Percentiles rank a stretch among this genome's conserved stretches.
These are phyloP conservation scores for Noctilio leporinus DNA, from an alignment of 2,113 vertebrate genomes.

Conservation along the genomic window DNA sequence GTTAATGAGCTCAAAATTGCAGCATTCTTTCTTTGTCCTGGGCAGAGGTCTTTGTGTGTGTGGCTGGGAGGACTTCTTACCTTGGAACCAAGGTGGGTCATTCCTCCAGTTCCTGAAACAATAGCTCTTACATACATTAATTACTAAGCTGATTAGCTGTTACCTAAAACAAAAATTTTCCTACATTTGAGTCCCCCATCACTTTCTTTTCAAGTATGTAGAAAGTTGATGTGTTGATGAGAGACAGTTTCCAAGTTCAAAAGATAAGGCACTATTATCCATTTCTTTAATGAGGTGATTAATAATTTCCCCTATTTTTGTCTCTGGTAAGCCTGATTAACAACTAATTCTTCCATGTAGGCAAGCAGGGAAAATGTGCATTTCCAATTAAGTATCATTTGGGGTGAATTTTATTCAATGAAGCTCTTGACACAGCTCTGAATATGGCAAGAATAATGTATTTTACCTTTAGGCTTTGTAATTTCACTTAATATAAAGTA, in stretches of 20 bases:
- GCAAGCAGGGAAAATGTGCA: neutral
- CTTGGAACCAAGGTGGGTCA: too few relatives aligned
- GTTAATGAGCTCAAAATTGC: too few relatives aligned
- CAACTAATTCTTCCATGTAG: neutral
- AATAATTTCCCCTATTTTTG: neutral
- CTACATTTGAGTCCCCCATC: too few relatives aligned
- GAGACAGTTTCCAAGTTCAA: neutral
- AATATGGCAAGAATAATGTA: neutral
- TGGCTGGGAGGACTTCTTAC: too few relatives aligned
- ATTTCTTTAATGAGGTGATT: slow-evolving; percentile 19
- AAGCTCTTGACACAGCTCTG: neutral
- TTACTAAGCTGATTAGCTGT: too few relatives aligned
- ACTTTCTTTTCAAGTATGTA: neutral
- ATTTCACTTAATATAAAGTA: slow-evolving; percentile 18
- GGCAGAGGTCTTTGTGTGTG: too few relatives aligned
- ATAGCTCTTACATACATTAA: too few relatives aligned
- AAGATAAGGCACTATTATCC: neutral
- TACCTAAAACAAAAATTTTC: too few relatives aligned
- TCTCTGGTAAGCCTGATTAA: neutral
- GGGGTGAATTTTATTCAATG: neutral
- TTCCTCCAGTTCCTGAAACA: too few relatives aligned
- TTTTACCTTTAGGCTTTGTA: neutral
- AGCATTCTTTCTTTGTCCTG: too few relatives aligned
- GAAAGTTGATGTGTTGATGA: neutral
- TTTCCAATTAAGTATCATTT: slow-evolving; percentile 12